Evolutionary conservation across 2,797 vertebrate genomes (phyloP), one percentile per base, ranked within the genome.

Genomic region (Syncerus caffer): DNA sequence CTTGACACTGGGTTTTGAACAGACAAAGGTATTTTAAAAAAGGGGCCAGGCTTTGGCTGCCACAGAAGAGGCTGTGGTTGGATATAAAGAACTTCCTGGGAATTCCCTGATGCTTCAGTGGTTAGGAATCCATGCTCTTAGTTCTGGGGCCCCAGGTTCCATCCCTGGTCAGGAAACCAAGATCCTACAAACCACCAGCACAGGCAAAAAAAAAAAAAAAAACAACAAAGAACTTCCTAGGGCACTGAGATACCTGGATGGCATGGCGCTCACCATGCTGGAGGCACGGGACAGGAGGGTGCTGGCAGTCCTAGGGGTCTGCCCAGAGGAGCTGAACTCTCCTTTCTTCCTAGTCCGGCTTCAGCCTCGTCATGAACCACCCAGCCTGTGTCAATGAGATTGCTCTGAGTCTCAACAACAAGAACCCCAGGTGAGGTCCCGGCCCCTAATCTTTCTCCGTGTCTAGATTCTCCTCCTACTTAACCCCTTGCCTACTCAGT

Each of bases 351-450:
- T 96, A 99, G 99, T 99, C 99, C 13, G 99, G 99, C 64, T 99
- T 99, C 98, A 99, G 99, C 98, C 99, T 99, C 96, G 99, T 99
- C 98, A 99, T 99, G 99, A 99, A 99, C 94, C 99, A 99, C 94
- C 99, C 99, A 0, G 99, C 99, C 96, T 99, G 99, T 4, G 99
- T 99, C 98, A 99, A 99, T 0, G 99, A 99, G 99, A 99, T 99
- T 98, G 99, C 99, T 0, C 98, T 99, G 85, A 99, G 99, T 98
- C 99, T 99, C 97, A 99, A 99, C 98, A 99, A 99, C 98, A 99
- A 99, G 95, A 99, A 98, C 25, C 98, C 99, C 47, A 99, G 99
- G 99, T 99, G 97, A 98, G 98, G 78, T 71, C 78, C 31, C 13
- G 3, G 38, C 50, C 11, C 55, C 8, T 60, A 42, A 53, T 21